A percentile compares a stretch with the other conserved stretches of the same genome.
Evolutionary conservation across 2,113 vertebrate species (phyloP).

Genomic region (Cyanoderma ruficeps): DNA sequence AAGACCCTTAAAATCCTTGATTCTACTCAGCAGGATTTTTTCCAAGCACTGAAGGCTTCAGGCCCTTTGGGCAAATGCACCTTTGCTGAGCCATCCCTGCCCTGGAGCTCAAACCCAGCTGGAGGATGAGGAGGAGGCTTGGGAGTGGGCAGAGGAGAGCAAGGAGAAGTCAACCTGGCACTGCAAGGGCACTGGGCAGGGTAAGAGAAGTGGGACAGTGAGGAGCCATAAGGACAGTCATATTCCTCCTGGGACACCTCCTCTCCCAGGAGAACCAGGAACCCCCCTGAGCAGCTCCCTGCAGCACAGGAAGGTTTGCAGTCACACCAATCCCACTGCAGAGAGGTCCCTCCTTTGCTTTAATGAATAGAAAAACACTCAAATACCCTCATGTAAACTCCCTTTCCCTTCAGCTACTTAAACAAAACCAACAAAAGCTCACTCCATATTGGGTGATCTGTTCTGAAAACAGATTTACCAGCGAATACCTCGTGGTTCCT

Average conservation of each 20-base stretch:
- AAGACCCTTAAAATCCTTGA: not conserved
- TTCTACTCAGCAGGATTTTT: not conserved
- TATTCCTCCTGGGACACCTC: not conserved
- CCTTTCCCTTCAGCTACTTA: not conserved
- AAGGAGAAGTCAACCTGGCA: not conserved
- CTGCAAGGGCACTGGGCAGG: not conserved
- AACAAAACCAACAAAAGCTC: not conserved
- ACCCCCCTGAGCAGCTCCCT: not conserved
- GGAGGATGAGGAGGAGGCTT: not conserved
- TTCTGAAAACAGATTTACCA: not conserved
- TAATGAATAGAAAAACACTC: not conserved
- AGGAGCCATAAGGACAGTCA: fast-evolving
- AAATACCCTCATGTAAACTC: fast-evolving
- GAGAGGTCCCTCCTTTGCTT: not conserved
- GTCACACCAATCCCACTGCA: not conserved
- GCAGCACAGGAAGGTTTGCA: not conserved
- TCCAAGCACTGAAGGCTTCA: not conserved
- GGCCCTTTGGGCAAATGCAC: not conserved
- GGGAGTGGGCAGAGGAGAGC: not conserved
- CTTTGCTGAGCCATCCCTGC: not conserved
- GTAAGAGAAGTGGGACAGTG: fast-evolving
- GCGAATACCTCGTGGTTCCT: fast-evolving
- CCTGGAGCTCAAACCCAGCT: not conserved
- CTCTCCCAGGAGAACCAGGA: not conserved
- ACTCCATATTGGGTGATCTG: fast-evolving